Percentiles rank a stretch among this genome's conserved stretches.
Conservation (phyloP, 2,888 invertebrate genomes). For the Craniophora ligustri region DNA sequence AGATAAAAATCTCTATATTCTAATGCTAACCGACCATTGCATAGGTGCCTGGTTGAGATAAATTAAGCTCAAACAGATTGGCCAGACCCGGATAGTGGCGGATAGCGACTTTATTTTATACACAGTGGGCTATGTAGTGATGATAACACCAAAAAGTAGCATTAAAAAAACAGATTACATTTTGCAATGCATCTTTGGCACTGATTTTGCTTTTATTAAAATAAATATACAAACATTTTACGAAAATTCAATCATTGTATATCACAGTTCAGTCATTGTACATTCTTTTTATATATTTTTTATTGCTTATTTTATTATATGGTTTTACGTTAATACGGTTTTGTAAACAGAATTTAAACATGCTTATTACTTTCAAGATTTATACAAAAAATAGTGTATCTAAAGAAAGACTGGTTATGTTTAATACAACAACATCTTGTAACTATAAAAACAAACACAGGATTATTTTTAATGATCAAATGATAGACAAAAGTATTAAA, state of each 20-base stretch:
- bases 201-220: constrained; percentile 82
- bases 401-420: constrained; percentile 41
- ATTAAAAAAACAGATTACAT: constrained; percentile 47
- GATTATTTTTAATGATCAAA: not conserved
- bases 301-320: constrained; percentile 66
- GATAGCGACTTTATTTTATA: too few relatives aligned
- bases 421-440: constrained; percentile 39
- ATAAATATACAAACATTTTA: constrained; percentile 74
- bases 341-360: constrained; percentile 64
- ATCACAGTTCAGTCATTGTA: constrained; percentile 86
- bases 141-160: too few relatives aligned
- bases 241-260: constrained; percentile 72
- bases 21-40: too few relatives aligned
- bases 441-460: constrained; percentile 31
- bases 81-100: too few relatives aligned
- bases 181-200: constrained; percentile 87
- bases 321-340: constrained; percentile 62
- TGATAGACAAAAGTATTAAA: constrained; percentile 11
- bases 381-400: constrained; percentile 21
- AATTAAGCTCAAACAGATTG: too few relatives aligned
- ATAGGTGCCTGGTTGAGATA: too few relatives aligned
- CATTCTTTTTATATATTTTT: constrained; percentile 76
- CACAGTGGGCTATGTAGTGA: too few relatives aligned
- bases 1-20: too few relatives aligned
- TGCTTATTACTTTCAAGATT: constrained; percentile 28